Evolutionary conservation across 1,140 invertebrate species (phyloP), one percentile per base, ranked within the genome.

Genomic region (Drosophila rhopaloa): DNA sequence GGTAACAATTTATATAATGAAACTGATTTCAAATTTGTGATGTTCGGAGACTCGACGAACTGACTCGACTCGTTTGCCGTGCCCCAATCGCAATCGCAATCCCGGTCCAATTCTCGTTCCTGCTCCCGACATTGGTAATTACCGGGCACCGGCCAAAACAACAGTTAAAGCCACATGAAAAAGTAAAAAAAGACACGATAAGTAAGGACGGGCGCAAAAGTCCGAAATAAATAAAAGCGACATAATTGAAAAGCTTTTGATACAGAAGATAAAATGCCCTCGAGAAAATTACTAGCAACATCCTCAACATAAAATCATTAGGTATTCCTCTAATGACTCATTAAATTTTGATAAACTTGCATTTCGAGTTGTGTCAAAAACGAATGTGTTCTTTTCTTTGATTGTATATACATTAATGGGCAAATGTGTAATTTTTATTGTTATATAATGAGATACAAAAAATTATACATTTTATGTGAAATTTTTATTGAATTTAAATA

Each of bases 1-100:
- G 83, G 83, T 88, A 88, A 88, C 83, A 83, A 88, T 88, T 88
- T 88, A 78, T 88, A 89, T 88, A 88, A 88, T 88, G 83, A 88
- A 86, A 88, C 83, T 89, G 83, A 88, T 84, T 88, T 84, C 79
- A 86, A 82, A 86, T 83, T 88, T 86, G 71, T 79, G 76, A 65
- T 81, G 63, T 85, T 53, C 78, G 54, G 48, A 27, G 66, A 57
- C 61, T 47, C 35, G 56, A 56, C 47, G 55, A 68, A 66, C 62
- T 68, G 38, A 50, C 67, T 70, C 35, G 65, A 57, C 66, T 70
- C 29, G 51, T 53, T 66, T 48, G 60, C 60, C 44, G 56, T 66
- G 59, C 60, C 57, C 65, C 65, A n/a, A 40, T 40, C 38, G 24
- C 46, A 40, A 47, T 35, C 19, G 57, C 70, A 51, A 40, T 51